phyloP scores from a whole-genome alignment of 2,797 vertebrate species.

The Spinus pinus region DNA sequence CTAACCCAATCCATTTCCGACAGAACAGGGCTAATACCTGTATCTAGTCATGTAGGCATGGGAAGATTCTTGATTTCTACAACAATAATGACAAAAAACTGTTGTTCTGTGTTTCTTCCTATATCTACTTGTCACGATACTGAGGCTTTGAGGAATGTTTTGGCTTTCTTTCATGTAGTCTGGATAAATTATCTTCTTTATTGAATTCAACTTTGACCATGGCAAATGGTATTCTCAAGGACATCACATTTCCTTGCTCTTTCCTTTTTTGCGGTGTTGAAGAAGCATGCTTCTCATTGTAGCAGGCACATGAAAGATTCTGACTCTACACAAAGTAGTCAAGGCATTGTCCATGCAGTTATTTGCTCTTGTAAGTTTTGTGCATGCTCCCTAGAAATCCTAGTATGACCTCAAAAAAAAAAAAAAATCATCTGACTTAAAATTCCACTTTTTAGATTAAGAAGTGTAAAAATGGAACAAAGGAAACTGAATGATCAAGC shows the following conservation, averaged over 20 bases:
- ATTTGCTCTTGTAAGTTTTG: conserved; percentile 77
- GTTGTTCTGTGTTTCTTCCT: conserved; percentile 74
- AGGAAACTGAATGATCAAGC: conserved; percentile 99
- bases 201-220: conserved; percentile 71
- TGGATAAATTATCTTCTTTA: conserved; percentile 68
- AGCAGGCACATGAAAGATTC: conserved; percentile 79
- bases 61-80: conserved; percentile 70
- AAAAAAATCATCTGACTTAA: conserved; percentile 72
- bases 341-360: conserved; percentile 88
- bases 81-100: not conserved
- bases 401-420: not conserved
- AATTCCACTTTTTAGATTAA: conserved; percentile 93
- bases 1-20: conserved; percentile 81
- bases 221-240: conserved; percentile 67
- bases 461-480: conserved; percentile 99
- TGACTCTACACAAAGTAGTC: conserved; percentile 69
- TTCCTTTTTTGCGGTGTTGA: conserved; percentile 79
- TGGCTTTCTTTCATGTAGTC: conserved; percentile 77
- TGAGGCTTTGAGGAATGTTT: conserved; percentile 80
- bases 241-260: conserved; percentile 79
- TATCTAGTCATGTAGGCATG: conserved; percentile 82
- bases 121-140: conserved; percentile 83
- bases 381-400: conserved; percentile 87
- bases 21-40: conserved; percentile 79
- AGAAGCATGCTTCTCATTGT: conserved; percentile 92